phyloP scores from a whole-genome alignment of 1,140 invertebrate genomes.

The Metopolophium dirhodum region DNA sequence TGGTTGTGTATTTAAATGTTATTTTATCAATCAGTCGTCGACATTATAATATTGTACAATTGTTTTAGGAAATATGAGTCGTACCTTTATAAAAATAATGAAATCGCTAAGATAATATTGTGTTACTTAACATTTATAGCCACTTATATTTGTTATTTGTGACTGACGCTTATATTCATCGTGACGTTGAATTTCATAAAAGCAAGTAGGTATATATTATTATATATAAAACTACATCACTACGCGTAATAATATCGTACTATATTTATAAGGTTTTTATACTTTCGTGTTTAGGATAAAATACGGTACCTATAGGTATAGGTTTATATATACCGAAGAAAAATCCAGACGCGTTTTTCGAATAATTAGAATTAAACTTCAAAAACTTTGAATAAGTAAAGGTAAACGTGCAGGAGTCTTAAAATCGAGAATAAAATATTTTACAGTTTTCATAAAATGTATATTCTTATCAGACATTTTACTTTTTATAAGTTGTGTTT shows the following conservation, averaged over 20 bases:
- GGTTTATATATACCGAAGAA: not conserved
- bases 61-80: not conserved
- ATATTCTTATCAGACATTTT: conserved; percentile 32
- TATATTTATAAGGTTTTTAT: not conserved
- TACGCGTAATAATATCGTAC: not conserved
- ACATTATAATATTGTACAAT: not conserved
- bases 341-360: not conserved
- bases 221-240: not conserved
- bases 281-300: not conserved
- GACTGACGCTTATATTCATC: not conserved
- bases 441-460: not conserved
- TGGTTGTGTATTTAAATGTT: too few species aligned
- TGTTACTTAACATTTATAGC: not conserved
- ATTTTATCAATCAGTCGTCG: too few species aligned
- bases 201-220: not conserved
- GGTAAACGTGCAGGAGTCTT: not conserved
- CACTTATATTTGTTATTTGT: not conserved
- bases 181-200: not conserved
- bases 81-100: not conserved
- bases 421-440: not conserved
- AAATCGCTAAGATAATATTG: not conserved
- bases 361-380: not conserved
- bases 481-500: conserved; percentile 20
- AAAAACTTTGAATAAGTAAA: not conserved
- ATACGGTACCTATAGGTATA: not conserved